Evolutionary conservation across 1,140 invertebrate genomes (phyloP), one percentile per base, ranked within the genome.

Genomic region (Cyphomyrmex costatus): DNA sequence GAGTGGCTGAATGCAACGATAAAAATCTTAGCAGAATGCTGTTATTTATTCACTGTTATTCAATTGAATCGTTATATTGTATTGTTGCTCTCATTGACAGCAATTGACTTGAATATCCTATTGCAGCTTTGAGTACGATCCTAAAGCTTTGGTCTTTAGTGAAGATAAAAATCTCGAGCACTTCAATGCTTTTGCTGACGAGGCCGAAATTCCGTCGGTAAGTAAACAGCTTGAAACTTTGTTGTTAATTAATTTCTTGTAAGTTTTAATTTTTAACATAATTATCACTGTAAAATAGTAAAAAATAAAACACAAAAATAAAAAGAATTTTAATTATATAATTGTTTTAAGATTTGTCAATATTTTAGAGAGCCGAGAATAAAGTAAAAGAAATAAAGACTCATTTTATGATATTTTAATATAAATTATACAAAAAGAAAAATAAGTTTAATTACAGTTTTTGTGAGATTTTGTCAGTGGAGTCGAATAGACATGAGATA

Each of bases 71-170:
- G 19, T 79, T 63, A 66, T 49, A 16, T 71, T n/a, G 33, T 24
- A 46, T 24, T 10, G 12, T 61, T 42, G 27, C 49, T 51, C 33
- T 36, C 30, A 42, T 14, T 7, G 8, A 3, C 58, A 30, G 0
- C 0, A 3, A 42, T 24, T 56, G n/a, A 76, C n/a, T 19, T 12
- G 4, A 65, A 63, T 49, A 24, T 89, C 51, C 21, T 83, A 61
- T 95, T 95, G 46, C 84, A 96, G 95, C 84, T 95, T 94, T 83
- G 95, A 96, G 79, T 96, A 96, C 76, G 94, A 95, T 90, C 95
- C 95, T 4, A 95, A 95, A 83, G 93, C 93, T 49, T 86, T 95
- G 46, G 95, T 95, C 82, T 68, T 68, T 7, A 94, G 92, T 30
- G 94, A 95, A 56, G 94, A 95, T 82, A 94, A 94, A 83, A 96